Percentiles rank a stretch among this genome's conserved stretches.
phyloP scores from a whole-genome alignment of 1,140 invertebrate species.

The Papilio dardanus region DNA sequence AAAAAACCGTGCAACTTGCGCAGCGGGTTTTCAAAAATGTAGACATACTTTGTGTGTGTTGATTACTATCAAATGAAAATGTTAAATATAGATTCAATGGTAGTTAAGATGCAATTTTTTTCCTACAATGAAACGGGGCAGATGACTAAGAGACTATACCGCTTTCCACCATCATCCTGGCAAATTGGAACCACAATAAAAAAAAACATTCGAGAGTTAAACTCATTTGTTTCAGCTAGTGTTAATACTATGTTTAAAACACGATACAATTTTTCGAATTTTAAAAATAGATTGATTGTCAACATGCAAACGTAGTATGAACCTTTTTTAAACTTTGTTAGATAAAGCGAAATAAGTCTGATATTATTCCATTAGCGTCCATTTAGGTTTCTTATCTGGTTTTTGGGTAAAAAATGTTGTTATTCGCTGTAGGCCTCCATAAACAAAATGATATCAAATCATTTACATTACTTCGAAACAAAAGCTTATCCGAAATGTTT shows the following conservation, averaged over 20 bases:
- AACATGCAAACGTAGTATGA: too few species aligned
- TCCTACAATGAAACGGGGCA: too few species aligned
- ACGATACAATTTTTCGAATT: too few species aligned
- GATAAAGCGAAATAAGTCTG: neutral
- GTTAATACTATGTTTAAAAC: too few species aligned
- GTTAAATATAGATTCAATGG: neutral
- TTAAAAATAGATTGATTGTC: too few species aligned
- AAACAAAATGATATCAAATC: constrained; percentile 6
- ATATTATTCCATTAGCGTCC: constrained; percentile 16
- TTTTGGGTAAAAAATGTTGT: neutral
- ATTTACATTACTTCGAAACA: neutral
- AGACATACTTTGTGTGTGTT: neutral
- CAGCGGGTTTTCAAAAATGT: constrained; percentile 6
- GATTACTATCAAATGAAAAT: constrained; percentile 3
- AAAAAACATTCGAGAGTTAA: too few species aligned
- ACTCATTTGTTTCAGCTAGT: too few species aligned
- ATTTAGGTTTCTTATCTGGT: neutral
- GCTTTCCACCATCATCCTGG: neutral
- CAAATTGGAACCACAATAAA: too few species aligned
- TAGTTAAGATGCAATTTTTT: neutral
- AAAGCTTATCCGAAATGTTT: constrained; percentile 19
- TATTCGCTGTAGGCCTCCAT: neutral
- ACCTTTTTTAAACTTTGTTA: neutral
- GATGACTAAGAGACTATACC: too few species aligned
- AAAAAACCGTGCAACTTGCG: neutral